Percentiles rank a stretch among this genome's conserved stretches.
Evolutionary conservation across 2,113 vertebrate genomes (phyloP).

Genomic region (Oreochromis aureus): DNA sequence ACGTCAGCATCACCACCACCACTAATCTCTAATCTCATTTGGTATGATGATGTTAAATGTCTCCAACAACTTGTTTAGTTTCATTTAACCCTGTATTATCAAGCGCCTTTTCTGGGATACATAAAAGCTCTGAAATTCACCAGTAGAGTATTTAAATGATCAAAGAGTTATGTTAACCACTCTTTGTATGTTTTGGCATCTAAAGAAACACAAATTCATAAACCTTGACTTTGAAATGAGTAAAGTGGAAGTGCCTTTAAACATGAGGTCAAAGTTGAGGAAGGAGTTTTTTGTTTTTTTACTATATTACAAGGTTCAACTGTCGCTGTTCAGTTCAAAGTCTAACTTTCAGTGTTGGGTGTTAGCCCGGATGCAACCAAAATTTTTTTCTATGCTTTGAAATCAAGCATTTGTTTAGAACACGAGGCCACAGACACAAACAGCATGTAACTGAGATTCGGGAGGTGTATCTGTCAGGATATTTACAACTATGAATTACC

Average conservation of each 20-base stretch:
- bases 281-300: background rate
- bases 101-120: background rate
- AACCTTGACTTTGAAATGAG: background rate
- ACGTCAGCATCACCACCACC: background rate
- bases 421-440: background rate
- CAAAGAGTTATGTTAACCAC: background rate
- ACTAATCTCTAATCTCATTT: background rate
- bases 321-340: background rate
- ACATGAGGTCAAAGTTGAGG: background rate
- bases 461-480: background rate
- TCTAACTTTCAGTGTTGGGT: constrained; percentile 3
- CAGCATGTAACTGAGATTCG: background rate
- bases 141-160: background rate
- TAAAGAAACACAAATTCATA: background rate
- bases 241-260: background rate
- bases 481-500: background rate
- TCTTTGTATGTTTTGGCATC: background rate
- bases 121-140: background rate
- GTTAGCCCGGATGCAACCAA: background rate
- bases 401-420: constrained; percentile 22
- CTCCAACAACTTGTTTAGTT: background rate
- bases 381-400: constrained; percentile 18
- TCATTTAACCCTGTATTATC: background rate
- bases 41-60: background rate
- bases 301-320: background rate